Conservation (phyloP, 2,797 vertebrate species). For the Picus viridis region DNA sequence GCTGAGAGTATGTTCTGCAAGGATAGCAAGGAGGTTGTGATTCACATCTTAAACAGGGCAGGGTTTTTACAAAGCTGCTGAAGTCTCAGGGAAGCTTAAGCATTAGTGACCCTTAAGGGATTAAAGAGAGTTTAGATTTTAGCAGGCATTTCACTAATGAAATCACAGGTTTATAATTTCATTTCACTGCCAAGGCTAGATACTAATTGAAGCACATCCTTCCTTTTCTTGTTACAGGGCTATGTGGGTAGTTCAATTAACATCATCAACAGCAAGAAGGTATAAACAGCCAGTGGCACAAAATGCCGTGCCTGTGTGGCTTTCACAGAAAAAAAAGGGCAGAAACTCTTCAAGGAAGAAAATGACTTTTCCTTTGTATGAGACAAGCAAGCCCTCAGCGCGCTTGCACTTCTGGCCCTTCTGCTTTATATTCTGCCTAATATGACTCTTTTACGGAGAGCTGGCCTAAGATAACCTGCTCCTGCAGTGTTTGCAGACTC, state of each 20-base stretch:
- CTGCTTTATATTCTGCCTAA: not conserved
- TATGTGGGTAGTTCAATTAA: conserved; percentile 33
- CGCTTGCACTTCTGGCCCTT: conserved; percentile 36
- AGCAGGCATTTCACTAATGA: conserved; percentile 42
- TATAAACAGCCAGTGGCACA: conserved; percentile 25
- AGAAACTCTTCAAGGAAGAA: conserved; percentile 8
- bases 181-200: conserved; percentile 31
- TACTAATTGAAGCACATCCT: conserved; percentile 33
- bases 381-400: not conserved
- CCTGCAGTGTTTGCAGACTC: not conserved
- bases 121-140: conserved; percentile 3
- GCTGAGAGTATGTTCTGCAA: not conserved
- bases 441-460: not conserved
- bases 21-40: conserved; percentile 12
- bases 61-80: conserved; percentile 6
- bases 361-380: not conserved
- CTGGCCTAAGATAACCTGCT: conserved; percentile 45
- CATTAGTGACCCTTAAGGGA: conserved; percentile 21
- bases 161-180: conserved; percentile 41
- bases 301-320: not conserved
- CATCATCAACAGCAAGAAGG: not conserved
- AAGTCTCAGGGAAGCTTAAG: conserved; percentile 16
- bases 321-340: not conserved
- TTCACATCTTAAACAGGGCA: conserved; percentile 41
- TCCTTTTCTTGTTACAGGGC: conserved; percentile 21